phyloP scores from a whole-genome alignment of 2,888 invertebrate species.

The Nomada hirtipes region DNA sequence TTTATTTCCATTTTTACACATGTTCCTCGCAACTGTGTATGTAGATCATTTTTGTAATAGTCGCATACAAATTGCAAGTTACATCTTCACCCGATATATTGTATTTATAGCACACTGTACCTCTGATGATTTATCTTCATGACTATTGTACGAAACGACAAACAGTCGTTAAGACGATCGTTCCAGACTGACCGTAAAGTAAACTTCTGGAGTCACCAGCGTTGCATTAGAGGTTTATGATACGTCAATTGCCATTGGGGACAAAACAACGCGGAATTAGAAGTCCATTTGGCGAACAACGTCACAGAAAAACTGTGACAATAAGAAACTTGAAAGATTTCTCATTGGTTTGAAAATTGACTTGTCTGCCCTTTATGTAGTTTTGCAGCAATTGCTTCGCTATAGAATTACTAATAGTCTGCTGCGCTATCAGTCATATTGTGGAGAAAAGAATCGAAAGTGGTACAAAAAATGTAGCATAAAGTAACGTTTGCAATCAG shows the following conservation, averaged over 20 bases:
- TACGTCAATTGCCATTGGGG: neutral
- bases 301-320: neutral
- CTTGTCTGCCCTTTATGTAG: neutral
- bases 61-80: too few species aligned
- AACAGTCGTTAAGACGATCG: neutral
- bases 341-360: neutral
- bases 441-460: neutral
- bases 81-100: neutral
- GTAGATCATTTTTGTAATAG: too few species aligned
- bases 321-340: slow-evolving; percentile 3
- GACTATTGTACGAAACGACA: neutral
- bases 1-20: too few species aligned
- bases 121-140: neutral
- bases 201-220: slow-evolving; percentile 3
- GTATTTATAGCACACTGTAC: too few species aligned
- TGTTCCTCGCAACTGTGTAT: too few species aligned
- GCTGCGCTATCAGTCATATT: neutral
- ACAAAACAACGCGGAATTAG: neutral
- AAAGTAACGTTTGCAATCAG: too few species aligned
- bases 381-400: neutral
- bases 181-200: neutral
- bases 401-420: neutral
- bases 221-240: neutral
- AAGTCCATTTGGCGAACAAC: neutral
- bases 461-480: too few species aligned